Percentiles rank a stretch among this genome's conserved stretches.
These are phyloP conservation scores for Neoaliturus tenellus DNA, from an alignment of 2,888 invertebrate genomes.

Conservation along the genomic window DNA sequence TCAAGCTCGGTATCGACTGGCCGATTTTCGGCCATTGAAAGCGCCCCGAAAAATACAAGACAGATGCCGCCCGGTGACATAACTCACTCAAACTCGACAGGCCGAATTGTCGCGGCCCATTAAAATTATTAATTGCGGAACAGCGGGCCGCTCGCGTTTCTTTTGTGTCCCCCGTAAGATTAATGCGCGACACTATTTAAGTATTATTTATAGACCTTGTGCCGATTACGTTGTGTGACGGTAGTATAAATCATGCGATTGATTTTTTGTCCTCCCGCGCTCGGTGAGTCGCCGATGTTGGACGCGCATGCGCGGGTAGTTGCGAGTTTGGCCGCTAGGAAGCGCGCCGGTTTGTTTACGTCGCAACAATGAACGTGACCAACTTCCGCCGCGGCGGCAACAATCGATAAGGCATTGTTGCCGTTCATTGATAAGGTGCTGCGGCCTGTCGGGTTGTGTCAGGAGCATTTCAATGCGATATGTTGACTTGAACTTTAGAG, in stretches of 20 bases:
- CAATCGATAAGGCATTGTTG: not conserved
- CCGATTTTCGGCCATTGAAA: conserved; percentile 54
- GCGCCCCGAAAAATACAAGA: conserved; percentile 57
- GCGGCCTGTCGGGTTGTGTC: not conserved
- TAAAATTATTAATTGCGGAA: conserved; percentile 60
- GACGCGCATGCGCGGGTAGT: conserved; percentile 52
- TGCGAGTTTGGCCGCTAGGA: conserved; percentile 28
- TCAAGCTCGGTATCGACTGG: conserved; percentile 51
- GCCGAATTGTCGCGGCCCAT: conserved; percentile 61
- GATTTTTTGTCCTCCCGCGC: conserved; percentile 57
- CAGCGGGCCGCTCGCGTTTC: conserved; percentile 53
- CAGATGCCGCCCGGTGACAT: conserved; percentile 65
- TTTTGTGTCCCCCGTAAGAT: conserved; percentile 59
- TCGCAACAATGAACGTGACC: conserved; percentile 45
- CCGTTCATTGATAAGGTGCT: not conserved
- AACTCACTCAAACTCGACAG: conserved; percentile 65
- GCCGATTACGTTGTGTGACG: conserved; percentile 52
- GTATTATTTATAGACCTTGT: conserved; percentile 60
- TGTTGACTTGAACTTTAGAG: too few species aligned
- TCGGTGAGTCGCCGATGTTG: conserved; percentile 1
- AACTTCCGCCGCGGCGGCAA: conserved; percentile 14
- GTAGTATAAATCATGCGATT: conserved; percentile 56
- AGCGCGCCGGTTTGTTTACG: conserved; percentile 51
- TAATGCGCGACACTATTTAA: conserved; percentile 60
- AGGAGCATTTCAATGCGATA: too few species aligned